These are phyloP conservation scores for Pediacus dermestoides DNA, from an alignment of 2,888 invertebrate genomes.

Conservation along the genomic window DNA sequence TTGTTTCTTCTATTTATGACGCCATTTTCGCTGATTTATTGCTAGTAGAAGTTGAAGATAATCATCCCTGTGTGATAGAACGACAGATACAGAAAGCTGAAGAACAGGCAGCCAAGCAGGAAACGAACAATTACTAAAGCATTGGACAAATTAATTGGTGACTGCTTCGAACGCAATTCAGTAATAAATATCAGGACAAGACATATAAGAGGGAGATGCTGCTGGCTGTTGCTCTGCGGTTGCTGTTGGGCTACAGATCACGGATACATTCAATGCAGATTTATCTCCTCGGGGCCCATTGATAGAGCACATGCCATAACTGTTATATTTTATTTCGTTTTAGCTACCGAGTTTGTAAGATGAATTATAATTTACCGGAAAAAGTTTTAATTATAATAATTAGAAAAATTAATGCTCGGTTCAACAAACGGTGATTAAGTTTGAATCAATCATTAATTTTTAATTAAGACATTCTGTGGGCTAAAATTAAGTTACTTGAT, in stretches of 20 bases:
- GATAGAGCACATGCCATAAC: constrained; percentile 38
- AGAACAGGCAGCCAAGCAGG: constrained; percentile 34
- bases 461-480: no score
- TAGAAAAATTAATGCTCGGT: no score
- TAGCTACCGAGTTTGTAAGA: no score
- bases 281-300: constrained; percentile 31
- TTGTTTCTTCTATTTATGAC: constrained; percentile 38
- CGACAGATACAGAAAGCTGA: no score
- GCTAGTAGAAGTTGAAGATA: constrained; percentile 36
- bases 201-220: no score
- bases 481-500: no score
- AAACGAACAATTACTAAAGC: constrained; percentile 43
- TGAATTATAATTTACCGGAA: no score
- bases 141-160: constrained; percentile 46
- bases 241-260: no score
- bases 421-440: no score
- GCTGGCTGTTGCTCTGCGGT: no score
- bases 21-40: constrained; percentile 34
- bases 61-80: constrained; percentile 36
- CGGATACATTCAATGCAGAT: constrained; percentile 44
- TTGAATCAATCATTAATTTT: no score
- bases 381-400: no score
- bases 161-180: constrained; percentile 41
- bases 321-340: constrained; percentile 39
- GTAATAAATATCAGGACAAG: constrained; percentile 38